Base-by-base conservation (phyloP, 2,113 vertebrate species). In the Stegastes partitus region DNA sequence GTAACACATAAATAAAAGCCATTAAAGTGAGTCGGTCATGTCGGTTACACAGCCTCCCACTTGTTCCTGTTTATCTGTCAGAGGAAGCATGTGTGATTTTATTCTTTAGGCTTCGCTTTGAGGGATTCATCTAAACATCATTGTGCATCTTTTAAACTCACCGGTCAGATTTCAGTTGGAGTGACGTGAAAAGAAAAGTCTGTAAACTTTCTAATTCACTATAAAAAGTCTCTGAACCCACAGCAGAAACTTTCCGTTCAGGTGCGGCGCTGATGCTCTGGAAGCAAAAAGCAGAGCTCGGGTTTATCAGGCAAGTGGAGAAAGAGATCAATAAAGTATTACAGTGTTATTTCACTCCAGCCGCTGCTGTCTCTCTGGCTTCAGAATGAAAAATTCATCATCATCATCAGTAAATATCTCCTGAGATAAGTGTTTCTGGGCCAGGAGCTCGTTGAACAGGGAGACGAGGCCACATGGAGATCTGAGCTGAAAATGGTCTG, bases 291-390 rank as follows among this genome's bases (percentile, higher is more conserved):
- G 61, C 39, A 19, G 39, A 71, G 81, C 47, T 63, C 44, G 39
- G 45, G 69, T 53, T 81, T 72, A 65, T 54, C 56, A 55, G 19
- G 6, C 57, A 18, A 68, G 65, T 11, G 4, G 63, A 82, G 76
- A 77, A 53, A 31, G 31, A 21, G 79, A 89, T 89, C 84, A 74
- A 83, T 85, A 83, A 67, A 87, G 70, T 50, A 62, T 74, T 53
- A 72, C 45, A 9, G 59, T 66, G 65, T 85, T 85, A 74, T 77
- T 87, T 81, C 68, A 53, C 51, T 53, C 56, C 31, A 28, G 23
- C 6, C 5, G 3, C n/a, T 44, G 49, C 21, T 37, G 26, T 74
- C 73, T 62, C 63, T 68, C 22, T 44, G 22, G 42, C 62, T 57
- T 44, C 63, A 11, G 12, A 34, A 69, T 69, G 66, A 78, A 69